These are phyloP conservation scores for Speoplatyrhinus poulsoni DNA, from an alignment of 2,113 vertebrate species.

Conservation along the genomic window DNA sequence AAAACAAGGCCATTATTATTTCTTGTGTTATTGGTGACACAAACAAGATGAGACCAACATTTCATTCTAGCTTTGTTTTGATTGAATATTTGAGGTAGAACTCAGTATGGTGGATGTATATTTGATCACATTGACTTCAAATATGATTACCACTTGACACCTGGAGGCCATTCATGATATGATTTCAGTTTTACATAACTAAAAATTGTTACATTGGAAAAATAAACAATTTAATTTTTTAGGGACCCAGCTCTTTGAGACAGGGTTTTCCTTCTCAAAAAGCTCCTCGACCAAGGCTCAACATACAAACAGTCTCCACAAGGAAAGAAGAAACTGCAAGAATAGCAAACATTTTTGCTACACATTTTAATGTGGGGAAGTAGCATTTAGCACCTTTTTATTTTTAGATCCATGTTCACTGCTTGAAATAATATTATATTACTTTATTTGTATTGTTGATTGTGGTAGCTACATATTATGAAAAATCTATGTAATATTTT, in stretches of 20 bases:
- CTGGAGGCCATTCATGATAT: neutral
- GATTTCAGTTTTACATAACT: neutral
- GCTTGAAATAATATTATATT: neutral
- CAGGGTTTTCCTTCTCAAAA: slow-evolving; percentile 39
- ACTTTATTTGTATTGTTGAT: neutral
- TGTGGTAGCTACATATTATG: neutral
- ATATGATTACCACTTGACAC: too few relatives aligned
- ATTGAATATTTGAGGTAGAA: too few relatives aligned
- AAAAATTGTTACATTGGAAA: neutral
- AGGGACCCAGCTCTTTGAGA: slow-evolving; percentile 25
- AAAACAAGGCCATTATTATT: neutral
- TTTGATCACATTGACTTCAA: too few relatives aligned
- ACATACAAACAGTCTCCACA: slow-evolving; percentile 48
- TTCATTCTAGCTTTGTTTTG: too few relatives aligned
- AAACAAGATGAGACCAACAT: neutral
- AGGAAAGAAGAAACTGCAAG: slow-evolving; percentile 81
- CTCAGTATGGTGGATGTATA: too few relatives aligned
- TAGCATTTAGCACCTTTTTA: slow-evolving; percentile 24
- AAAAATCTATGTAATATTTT: slow-evolving; percentile 42
- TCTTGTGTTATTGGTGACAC: neutral
- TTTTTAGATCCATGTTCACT: neutral
- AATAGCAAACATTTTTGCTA: slow-evolving; percentile 89
- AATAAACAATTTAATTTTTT: slow-evolving; percentile 25
- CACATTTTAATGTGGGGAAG: slow-evolving; percentile 72
- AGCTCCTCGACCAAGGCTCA: slow-evolving; percentile 57